These are phyloP conservation scores for Sebastes wilsoni DNA, from an alignment of 2,797 vertebrate genomes.

Conservation along the genomic window DNA sequence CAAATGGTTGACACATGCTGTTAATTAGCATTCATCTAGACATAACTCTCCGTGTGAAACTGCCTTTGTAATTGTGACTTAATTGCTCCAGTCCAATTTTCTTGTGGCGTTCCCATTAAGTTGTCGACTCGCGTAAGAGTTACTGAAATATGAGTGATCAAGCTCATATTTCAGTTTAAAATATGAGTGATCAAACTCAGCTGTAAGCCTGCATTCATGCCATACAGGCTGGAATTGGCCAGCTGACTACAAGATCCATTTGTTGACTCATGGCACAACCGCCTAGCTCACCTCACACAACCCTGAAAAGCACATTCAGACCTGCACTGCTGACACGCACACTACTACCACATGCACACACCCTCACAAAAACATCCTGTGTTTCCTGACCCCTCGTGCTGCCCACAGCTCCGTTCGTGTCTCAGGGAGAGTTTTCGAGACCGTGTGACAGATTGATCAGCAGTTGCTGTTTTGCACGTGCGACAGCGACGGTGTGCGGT, in stretches of 20 bases:
- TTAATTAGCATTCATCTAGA: background rate
- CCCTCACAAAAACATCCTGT: background rate
- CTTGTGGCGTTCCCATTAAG: too few species aligned
- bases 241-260: background rate
- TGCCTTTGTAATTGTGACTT: too few species aligned
- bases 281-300: conserved; percentile 4
- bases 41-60: too few species aligned
- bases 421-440: background rate
- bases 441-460: conserved; percentile 38
- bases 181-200: background rate
- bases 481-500: conserved; percentile 16
- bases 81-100: too few species aligned
- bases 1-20: background rate
- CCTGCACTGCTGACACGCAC: background rate
- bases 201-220: background rate
- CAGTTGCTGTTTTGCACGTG: conserved; percentile 20
- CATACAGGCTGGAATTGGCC: background rate
- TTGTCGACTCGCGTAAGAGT: too few species aligned
- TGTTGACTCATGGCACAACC: conserved; percentile 22
- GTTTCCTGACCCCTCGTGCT: background rate
- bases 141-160: too few species aligned
- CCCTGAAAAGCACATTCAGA: background rate
- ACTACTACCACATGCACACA: background rate
- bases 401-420: conserved; percentile 1
- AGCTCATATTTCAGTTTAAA: too few species aligned